A percentile compares a stretch with the other conserved stretches of the same genome.
These are phyloP conservation scores for Aphodius sticticus DNA, from an alignment of 2,888 invertebrate genomes.

Conservation along the genomic window DNA sequence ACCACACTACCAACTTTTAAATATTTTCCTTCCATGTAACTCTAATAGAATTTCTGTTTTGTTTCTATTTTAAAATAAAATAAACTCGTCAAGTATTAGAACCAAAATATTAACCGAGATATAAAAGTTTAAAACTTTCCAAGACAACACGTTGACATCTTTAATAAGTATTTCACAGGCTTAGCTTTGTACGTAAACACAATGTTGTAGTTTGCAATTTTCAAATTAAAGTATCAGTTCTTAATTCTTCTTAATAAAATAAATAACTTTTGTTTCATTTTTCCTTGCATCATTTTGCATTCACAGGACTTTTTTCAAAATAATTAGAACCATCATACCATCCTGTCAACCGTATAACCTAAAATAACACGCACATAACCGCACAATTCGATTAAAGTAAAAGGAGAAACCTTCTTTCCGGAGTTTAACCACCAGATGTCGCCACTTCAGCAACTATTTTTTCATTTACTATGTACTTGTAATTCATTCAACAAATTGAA, in stretches of 20 bases:
- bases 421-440: too few species aligned
- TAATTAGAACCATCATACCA: background rate
- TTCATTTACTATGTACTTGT: too few species aligned
- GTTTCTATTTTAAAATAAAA: too few species aligned
- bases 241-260: background rate
- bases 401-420: too few species aligned
- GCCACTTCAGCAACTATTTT: too few species aligned
- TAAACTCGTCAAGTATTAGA: too few species aligned
- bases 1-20: too few species aligned
- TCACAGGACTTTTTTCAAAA: background rate
- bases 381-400: too few species aligned
- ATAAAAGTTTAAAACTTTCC: background rate
- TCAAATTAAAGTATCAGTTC: background rate
- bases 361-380: background rate
- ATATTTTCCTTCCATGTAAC: too few species aligned
- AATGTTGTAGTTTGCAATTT: background rate
- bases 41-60: too few species aligned
- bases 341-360: background rate
- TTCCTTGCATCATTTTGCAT: background rate
- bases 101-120: too few species aligned
- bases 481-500: background rate
- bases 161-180: background rate
- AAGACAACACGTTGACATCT: background rate
- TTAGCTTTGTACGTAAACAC: background rate
- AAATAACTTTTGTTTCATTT: background rate